Percentiles rank a stretch among this genome's conserved stretches.
Evolutionary conservation across 2,888 invertebrate genomes (phyloP).

Genomic region (Brassicogethes aeneus): DNA sequence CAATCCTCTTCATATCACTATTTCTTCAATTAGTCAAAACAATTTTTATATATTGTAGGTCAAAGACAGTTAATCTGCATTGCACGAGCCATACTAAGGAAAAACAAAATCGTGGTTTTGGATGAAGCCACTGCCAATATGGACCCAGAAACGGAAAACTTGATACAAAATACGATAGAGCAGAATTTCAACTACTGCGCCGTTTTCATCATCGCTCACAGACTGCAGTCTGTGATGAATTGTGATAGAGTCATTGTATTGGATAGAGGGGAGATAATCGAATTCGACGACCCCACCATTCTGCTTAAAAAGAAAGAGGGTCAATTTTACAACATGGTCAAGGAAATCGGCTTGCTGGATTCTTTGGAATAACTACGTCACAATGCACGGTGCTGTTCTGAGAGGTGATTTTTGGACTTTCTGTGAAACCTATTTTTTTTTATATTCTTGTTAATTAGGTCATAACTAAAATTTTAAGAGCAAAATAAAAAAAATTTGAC

Average conservation of each 20-base stretch:
- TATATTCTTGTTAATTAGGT: too few species aligned
- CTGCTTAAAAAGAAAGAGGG: slow-evolving; percentile 22
- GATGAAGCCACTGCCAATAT: slow-evolving; percentile 52
- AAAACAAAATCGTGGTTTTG: slow-evolving; percentile 45
- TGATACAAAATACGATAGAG: slow-evolving; percentile 47
- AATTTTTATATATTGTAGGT: too few species aligned
- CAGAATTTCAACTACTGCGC: slow-evolving; percentile 45
- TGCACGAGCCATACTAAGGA: slow-evolving; percentile 45
- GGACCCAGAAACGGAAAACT: slow-evolving; percentile 44
- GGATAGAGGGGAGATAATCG: slow-evolving; percentile 40
- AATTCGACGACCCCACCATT: slow-evolving; percentile 23
- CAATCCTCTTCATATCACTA: too few species aligned
- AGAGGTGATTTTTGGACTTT: too few species aligned
- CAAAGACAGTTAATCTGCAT: slow-evolving; percentile 50
- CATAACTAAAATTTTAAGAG: too few species aligned
- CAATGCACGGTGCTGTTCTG: too few species aligned
- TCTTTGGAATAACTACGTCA: too few species aligned
- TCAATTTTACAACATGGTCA: slow-evolving; percentile 23
- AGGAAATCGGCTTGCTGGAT: slow-evolving; percentile 5
- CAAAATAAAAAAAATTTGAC: too few species aligned
- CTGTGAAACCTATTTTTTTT: too few species aligned
- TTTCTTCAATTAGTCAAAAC: too few species aligned
- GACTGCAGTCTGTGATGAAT: slow-evolving; percentile 47
- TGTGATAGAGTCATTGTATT: slow-evolving; percentile 47
- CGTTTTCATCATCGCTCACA: slow-evolving; percentile 43